Conservation (phyloP, 2,888 invertebrate genomes). For the Apodemia zela region DNA sequence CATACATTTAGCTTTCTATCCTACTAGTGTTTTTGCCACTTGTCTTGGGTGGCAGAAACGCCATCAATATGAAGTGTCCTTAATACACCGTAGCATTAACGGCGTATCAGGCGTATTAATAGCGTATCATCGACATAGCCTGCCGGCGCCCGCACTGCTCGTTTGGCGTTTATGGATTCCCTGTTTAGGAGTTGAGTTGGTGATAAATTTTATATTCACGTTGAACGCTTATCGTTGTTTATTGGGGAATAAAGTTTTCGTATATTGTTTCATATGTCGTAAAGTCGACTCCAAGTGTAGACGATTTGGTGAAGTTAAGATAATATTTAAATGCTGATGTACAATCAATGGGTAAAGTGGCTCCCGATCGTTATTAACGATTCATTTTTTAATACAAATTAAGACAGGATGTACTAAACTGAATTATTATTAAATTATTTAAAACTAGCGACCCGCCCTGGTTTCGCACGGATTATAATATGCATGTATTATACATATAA, state of each 20-base stretch:
- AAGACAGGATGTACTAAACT: too few species aligned
- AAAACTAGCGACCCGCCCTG: too few species aligned
- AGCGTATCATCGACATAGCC: constrained; percentile 68
- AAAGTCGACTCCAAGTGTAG: constrained; percentile 16
- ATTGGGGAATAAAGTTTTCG: constrained; percentile 31
- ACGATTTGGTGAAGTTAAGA: constrained; percentile 11
- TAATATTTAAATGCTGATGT: constrained; percentile 5
- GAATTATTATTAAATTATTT: too few species aligned
- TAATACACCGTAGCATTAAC: constrained; percentile 57
- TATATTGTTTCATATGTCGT: constrained; percentile 19
- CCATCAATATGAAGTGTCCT: constrained; percentile 25
- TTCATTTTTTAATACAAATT: too few species aligned
- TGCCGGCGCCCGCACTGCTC: constrained; percentile 35
- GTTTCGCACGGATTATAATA: too few species aligned
- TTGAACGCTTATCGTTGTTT: constrained; percentile 38
- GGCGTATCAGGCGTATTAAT: constrained; percentile 68
- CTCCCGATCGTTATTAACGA: background rate
- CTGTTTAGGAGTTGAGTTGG: constrained; percentile 36
- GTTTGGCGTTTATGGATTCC: constrained; percentile 35
- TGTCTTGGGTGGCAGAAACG: background rate
- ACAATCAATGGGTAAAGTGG: background rate
- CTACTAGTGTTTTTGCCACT: too few species aligned
- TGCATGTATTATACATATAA: too few species aligned
- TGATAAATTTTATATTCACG: constrained; percentile 43
- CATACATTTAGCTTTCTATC: too few species aligned